phyloP scores from a whole-genome alignment of 2,797 vertebrate species.

The Molossus molossus region DNA sequence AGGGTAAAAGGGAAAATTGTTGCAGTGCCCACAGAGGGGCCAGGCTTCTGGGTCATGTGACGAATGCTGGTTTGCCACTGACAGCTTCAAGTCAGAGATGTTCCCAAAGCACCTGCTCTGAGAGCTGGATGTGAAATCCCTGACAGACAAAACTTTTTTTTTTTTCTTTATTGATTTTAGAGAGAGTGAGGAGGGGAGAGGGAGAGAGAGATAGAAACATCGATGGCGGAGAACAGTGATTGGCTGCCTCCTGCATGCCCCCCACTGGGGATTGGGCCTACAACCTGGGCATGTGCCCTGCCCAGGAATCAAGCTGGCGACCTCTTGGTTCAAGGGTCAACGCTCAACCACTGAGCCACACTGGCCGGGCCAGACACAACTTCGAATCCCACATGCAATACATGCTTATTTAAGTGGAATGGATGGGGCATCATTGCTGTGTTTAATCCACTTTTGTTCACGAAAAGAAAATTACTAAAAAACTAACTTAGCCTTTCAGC shows the following conservation, averaged over 20 bases:
- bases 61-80: not conserved
- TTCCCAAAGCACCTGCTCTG: not conserved
- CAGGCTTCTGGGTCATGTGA: not conserved
- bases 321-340: no score
- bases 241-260: no score
- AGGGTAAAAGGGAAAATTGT: not conserved
- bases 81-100: not conserved
- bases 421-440: not conserved
- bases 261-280: no score
- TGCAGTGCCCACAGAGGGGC: not conserved
- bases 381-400: not conserved
- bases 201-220: no score
- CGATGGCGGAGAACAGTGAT: no score
- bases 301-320: no score
- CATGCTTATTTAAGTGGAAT: not conserved
- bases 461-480: constrained; percentile 21
- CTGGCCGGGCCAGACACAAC: no score
- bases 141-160: not conserved
- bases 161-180: no score
- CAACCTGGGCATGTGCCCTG: no score
- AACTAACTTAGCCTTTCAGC: not conserved
- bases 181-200: no score
- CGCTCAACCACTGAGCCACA: no score
- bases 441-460: not conserved
- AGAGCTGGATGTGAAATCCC: not conserved